Conservation (phyloP, 2,113 vertebrate species). For the Rhinoderma darwinii region DNA sequence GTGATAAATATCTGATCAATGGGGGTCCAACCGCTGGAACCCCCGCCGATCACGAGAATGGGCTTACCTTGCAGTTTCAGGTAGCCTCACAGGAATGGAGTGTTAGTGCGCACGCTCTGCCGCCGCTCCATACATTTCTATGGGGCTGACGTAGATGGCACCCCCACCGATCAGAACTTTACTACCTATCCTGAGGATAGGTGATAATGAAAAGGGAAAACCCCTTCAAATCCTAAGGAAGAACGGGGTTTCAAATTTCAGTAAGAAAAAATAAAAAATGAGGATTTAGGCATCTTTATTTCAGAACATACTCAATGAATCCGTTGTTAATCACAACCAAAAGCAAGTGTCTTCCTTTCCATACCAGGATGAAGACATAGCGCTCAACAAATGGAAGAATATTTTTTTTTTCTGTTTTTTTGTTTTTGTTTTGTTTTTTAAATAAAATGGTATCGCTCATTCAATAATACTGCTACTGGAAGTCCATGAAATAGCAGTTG, state of each 20-base stretch:
- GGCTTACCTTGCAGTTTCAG: too few species aligned
- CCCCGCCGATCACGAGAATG: too few species aligned
- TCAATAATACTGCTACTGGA: neutral
- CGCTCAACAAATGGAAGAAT: constrained; percentile 42
- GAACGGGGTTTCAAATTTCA: neutral
- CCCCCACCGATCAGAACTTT: too few species aligned
- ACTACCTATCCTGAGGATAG: too few species aligned
- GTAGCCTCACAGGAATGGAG: too few species aligned
- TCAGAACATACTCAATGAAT: constrained; percentile 28
- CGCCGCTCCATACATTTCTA: too few species aligned
- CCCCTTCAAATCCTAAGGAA: too few species aligned
- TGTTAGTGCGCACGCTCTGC: too few species aligned
- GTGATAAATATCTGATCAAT: too few species aligned
- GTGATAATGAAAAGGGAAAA: too few species aligned
- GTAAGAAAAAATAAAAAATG: neutral
- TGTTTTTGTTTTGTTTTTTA: neutral
- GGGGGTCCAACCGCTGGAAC: too few species aligned
- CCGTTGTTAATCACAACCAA: neutral
- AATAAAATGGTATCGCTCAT: constrained; percentile 35
- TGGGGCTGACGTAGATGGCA: too few species aligned
- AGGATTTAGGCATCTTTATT: constrained; percentile 42
- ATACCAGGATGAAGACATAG: neutral
- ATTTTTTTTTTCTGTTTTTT: neutral
- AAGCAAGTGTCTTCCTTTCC: constrained; percentile 21
- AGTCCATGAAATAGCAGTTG: constrained; percentile 32